phyloP scores from a whole-genome alignment of 2,113 vertebrate genomes.

The Cariama cristata region DNA sequence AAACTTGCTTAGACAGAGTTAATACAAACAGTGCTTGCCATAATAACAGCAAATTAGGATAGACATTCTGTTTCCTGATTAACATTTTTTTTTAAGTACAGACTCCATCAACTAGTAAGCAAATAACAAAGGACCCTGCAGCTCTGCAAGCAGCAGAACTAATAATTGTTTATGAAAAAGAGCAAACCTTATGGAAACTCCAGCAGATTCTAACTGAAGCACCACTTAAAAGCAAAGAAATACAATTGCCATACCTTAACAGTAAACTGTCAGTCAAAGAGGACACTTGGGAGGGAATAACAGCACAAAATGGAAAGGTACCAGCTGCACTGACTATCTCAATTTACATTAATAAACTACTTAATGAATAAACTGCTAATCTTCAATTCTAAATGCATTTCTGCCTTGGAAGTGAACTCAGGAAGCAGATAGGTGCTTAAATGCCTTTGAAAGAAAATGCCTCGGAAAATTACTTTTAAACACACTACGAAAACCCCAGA shows the following conservation, averaged over 20 bases:
- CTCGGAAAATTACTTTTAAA: background rate
- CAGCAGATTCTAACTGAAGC: background rate
- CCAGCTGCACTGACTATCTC: background rate
- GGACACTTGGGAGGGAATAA: background rate
- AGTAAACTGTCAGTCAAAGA: background rate
- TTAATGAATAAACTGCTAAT: background rate
- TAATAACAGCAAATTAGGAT: background rate
- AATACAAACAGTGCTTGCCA: background rate
- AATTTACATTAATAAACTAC: background rate
- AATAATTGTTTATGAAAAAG: background rate
- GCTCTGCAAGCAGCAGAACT: background rate
- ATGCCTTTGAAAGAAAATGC: background rate
- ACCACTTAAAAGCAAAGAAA: background rate
- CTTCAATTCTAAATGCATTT: background rate
- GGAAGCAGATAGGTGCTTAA: background rate
- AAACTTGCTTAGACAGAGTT: background rate
- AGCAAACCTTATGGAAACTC: background rate
- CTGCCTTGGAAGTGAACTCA: background rate
- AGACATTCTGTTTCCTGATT: background rate
- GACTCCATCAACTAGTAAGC: background rate
- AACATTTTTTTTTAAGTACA: background rate
- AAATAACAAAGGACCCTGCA: background rate
- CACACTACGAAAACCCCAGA: background rate
- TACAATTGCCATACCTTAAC: background rate
- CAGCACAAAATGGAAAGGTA: background rate